Percentiles rank a stretch among this genome's conserved stretches.
phyloP scores from a whole-genome alignment of 1,140 invertebrate species.

The Papilio glaucus region DNA sequence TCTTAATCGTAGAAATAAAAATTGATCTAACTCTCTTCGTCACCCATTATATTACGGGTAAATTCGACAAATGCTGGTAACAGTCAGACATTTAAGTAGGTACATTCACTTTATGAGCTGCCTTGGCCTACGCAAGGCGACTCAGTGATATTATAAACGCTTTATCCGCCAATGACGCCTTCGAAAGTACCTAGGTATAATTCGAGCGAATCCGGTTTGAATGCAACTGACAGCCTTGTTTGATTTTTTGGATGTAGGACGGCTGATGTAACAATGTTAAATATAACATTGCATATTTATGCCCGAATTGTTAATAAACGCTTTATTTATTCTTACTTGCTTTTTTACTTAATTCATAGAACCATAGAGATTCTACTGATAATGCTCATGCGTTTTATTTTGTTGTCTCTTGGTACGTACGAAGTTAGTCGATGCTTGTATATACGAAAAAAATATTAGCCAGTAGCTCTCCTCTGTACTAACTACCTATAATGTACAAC shows the following conservation, averaged over 20 bases:
- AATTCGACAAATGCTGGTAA: conserved; percentile 52
- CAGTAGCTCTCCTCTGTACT: background rate
- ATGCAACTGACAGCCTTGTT: conserved; percentile 45
- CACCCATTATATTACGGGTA: conserved; percentile 39
- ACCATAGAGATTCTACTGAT: too few species aligned
- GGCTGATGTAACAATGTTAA: conserved; percentile 18
- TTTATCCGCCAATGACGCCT: conserved; percentile 73
- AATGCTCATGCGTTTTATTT: background rate
- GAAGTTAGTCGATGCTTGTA: background rate
- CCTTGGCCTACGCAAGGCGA: conserved; percentile 80
- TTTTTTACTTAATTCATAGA: too few species aligned
- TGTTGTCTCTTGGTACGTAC: background rate
- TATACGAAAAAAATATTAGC: too few species aligned
- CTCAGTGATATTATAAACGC: conserved; percentile 76
- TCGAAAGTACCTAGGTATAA: conserved; percentile 73
- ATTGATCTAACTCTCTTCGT: conserved; percentile 17
- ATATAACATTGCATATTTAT: background rate
- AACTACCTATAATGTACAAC: background rate
- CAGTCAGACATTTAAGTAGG: conserved; percentile 58
- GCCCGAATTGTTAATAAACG: background rate
- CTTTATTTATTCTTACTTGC: background rate
- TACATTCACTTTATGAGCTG: conserved; percentile 76
- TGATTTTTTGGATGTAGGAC: conserved; percentile 42
- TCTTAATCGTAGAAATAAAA: background rate
- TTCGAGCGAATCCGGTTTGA: conserved; percentile 62